Evolutionary conservation across 2,113 vertebrate species (phyloP), one percentile per base, ranked within the genome.

Genomic region (Aptenodytes forsteri): DNA sequence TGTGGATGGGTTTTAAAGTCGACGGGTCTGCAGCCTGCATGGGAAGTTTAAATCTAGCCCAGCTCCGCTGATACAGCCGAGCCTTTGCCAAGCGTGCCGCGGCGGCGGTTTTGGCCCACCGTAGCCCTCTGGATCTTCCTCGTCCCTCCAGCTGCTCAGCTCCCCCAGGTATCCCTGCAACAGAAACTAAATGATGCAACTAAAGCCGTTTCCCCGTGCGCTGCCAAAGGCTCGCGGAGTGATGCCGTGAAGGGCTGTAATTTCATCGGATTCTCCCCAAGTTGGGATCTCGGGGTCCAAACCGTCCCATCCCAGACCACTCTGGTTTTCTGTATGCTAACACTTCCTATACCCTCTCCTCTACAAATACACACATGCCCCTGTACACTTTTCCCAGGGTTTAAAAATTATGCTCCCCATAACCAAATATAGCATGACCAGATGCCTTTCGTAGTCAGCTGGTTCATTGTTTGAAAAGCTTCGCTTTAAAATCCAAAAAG

Each of bases 391-490:
- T 98, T 98, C 97, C 96, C 95, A 98, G 95, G 92, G 76, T 97
- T 98, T 91, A 97, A 96, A 98, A 98, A 95, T 92, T 89, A 95
- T 95, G 94, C 96, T 98, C 96, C 97, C 95, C 97, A 98, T 96
- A 98, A 98, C 97, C 93, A 97, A 98, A 98, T 97, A 97, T 5
- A 96, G 95, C 95, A 97, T 75, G 93, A 97, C 96, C 97, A 98
- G 98, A 98, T 98, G 97, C 96, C 95, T 97, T 98, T 97, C 20
- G 8, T 77, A 97, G 97, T 98, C 98, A 98, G 97, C 97, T 98
- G 97, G 96, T 66, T 98, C 97, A 97, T 88, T 98, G 98, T 98
- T 98, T 98, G 89, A 97, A 98, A 98, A 97, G 94, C 96, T 98
- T 96, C 3, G 10, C 92, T 86, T 96, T 96, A 97, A 98, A 98